Evolutionary conservation across 2,888 invertebrate genomes (phyloP), one percentile per base, ranked within the genome.

Genomic region (Rutpela maculata): DNA sequence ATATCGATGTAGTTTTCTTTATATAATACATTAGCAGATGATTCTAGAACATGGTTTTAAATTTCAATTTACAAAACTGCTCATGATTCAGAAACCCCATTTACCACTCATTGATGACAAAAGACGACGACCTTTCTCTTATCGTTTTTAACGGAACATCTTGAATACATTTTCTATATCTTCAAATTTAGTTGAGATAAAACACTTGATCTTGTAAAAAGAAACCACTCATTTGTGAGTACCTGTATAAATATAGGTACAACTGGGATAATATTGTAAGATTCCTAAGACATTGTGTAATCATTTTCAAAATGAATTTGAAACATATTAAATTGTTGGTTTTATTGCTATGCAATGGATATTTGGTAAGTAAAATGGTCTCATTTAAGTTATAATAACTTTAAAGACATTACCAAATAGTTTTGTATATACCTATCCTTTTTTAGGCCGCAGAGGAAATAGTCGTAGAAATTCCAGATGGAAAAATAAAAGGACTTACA

Each of bases 401-500:
- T 3, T 35, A 35, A 9, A 7, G 7, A 35, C 7, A 35, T 35
- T 15, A n/a, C 22, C 9, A 35, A 17, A 15, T n/a, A n/a, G 1
- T 57, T 31, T 19, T 59, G 10, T n/a, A 12, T n/a, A 59, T 26
- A 35, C 3, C 35, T 26, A 35, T n/a, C 31, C 55, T 22, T 12
- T 11, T n/a, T 26, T 4, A 73, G 59, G 35, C 56, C 22, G 66
- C 74, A 15, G 60, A 68, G 4, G 74, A 75, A 19, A n/a, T 79
- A 22, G 31, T 78, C 7, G 74, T 81, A 7, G 65, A 73, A 22
- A 72, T 72, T 31, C n/a, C 55, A 18, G 77, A 76, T 76, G 81
- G 81, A 19, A 60, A 76, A 71, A 55, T 82, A 50, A 62, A 65
- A 35, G 82, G 82, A 10, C 62, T 38, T 22, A 65, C 57, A 26